Evolutionary conservation across 2,888 invertebrate species (phyloP), one percentile per base, ranked within the genome.

Genomic region (Cryptops parisi): DNA sequence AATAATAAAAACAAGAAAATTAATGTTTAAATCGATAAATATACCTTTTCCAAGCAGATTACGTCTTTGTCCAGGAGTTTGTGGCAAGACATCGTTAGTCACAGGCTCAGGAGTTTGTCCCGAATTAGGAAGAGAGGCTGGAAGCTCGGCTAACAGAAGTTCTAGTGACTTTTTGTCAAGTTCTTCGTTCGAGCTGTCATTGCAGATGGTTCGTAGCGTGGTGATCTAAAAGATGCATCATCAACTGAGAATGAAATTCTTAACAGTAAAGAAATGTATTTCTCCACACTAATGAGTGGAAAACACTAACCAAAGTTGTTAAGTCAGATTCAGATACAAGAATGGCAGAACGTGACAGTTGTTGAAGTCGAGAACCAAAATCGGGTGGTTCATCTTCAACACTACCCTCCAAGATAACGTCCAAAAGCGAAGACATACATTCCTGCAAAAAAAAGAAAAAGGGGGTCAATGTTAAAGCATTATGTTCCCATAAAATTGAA

Each of bases 341-440:
- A 38, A 80, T 76, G 48, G 81, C 78, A 6, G 78, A 75, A 54
- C 82, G 73, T 26, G 75, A 72, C 48, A 82, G 71, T 49, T 78
- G 79, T 57, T 76, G 74, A 55, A 78, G 62, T 55, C 75, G 74
- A 5, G 71, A 70, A 12, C 75, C 74, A 46, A 54, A 50, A 47
- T 55, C 47, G 19, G 55, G 57, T n/a, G 58, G 57, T n/a, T 33
- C 12, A 41, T 59, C 58, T 21, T 70, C 68, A 2, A 64, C 62
- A 23, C 67, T 67, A 22, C 72, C 71, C 60, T 76, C 74, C 43
- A 81, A 65, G 63, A 88, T 76, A 24, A 77, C 71, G 64, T 88
- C 88, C 60, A 91, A 72, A 51, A 90, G 76, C 54, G 82, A 78
- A 57, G 82, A 81, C 60, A 90, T 79, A 60, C 81, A 81, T 63